Base-by-base conservation (phyloP, 2,888 invertebrate species). In the Candidula unifasciata region DNA sequence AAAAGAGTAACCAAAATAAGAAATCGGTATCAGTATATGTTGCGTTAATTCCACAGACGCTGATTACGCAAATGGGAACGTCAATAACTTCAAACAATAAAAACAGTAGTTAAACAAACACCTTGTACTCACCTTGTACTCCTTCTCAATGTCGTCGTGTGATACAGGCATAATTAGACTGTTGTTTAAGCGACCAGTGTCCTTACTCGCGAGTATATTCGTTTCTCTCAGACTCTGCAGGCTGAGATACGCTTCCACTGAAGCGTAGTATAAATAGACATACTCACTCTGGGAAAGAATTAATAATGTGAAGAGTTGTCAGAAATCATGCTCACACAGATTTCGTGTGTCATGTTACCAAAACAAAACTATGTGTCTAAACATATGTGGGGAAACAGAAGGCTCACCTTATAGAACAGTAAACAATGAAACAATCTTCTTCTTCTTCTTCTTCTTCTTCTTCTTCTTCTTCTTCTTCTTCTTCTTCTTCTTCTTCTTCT, bases 181-280 rank as follows among this genome's bases (percentile, higher is more conserved):
- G 6, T 16, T 30, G 24, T 33, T 77, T 10, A 60, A 18, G 57
- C 30, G 77, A 24, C 13, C 60, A 24, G 16, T 77, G 33, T 77
- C 77, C 13, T 77, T 33, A 33, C 24, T 21, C 2, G 30, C 30
- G 6, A 10, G 35, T 54, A 33, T n/a, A 3, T 0, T 2, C 1
- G n/a, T 27, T 37, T 60, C 78, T 44, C 27, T 35, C 64, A 66
- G 16, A 37, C n/a, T 78, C 21, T 44, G 24, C 13, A n/a, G 3
- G 44, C 80, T 80, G 21, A 69, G 52, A 35, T 69, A 80, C 0
- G 69, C 80, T 27, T 80, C 80, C 24, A 80, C 80, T 16, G 33
- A 3, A 3, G 69, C 52, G 44, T n/a, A 69, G 35, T 80, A 30
- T 0, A 80, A 69, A 21, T 69, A 80, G 16, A 68, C 33, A 37